Conservation (phyloP, 1,140 invertebrate species). For the Heliconius congener region DNA sequence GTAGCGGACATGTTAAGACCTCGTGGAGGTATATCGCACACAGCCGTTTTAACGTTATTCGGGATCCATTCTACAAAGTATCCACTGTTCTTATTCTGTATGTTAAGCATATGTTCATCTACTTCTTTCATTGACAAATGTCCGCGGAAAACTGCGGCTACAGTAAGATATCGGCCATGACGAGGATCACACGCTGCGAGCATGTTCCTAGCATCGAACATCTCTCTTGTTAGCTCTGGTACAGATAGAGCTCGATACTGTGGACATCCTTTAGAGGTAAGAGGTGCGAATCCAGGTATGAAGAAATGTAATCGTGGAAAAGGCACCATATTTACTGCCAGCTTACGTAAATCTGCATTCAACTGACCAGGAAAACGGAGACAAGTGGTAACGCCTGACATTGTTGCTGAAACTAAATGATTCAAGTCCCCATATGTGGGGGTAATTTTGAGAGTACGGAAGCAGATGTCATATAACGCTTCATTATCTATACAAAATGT, state of each 20-base stretch:
- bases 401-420: slow-evolving; percentile 10
- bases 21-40: slow-evolving; percentile 5
- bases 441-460: not conserved
- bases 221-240: not conserved
- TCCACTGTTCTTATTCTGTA: not conserved
- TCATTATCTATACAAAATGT: slow-evolving; percentile 8
- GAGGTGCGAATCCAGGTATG: slow-evolving; percentile 2
- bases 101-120: slow-evolving; percentile 7
- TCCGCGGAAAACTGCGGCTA: not conserved
- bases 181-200: slow-evolving; percentile 4
- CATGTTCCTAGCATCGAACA: slow-evolving; percentile 1
- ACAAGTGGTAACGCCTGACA: slow-evolving; percentile 5
- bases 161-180: not conserved
- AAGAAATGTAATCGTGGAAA: slow-evolving; percentile 5
- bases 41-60: slow-evolving; percentile 5
- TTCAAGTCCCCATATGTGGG: slow-evolving; percentile 1
- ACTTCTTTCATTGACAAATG: slow-evolving; percentile 11
- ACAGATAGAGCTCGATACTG: slow-evolving; percentile 5
- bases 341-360: not conserved
- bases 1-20: slow-evolving; percentile 1
- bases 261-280: slow-evolving; percentile 5
- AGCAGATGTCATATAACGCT: slow-evolving; percentile 1
- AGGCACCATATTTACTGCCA: slow-evolving; percentile 5
- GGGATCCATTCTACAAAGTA: slow-evolving; percentile 9
- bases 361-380: not conserved